Evolutionary conservation across 2,797 vertebrate genomes (phyloP).

Genomic region (Enteromius afrohamiltoni): DNA sequence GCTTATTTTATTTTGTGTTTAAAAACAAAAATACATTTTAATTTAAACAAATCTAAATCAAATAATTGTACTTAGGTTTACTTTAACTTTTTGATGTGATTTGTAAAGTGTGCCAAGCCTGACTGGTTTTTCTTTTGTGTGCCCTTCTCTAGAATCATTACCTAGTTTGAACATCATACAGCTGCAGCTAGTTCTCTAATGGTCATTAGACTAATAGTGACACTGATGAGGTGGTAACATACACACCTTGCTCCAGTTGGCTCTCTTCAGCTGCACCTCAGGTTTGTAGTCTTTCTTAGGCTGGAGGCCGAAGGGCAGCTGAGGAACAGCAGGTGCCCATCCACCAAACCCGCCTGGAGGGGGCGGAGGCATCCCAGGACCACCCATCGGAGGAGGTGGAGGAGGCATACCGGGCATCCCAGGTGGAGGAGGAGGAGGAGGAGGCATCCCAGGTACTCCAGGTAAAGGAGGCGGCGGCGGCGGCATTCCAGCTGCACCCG

Average conservation of each 20-base stretch:
- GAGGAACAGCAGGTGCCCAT: conserved; percentile 68
- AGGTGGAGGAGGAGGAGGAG: conserved; percentile 67
- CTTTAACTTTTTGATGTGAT: not conserved
- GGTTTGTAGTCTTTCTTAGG: conserved; percentile 87
- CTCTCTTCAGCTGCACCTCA: conserved; percentile 82
- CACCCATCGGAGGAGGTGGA: conserved; percentile 51
- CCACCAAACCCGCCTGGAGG: conserved; percentile 72
- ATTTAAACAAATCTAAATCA: too few species aligned
- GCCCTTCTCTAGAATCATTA: not conserved
- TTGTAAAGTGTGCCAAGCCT: not conserved
- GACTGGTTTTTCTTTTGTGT: not conserved
- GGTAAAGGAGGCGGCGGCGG: conserved; percentile 66
- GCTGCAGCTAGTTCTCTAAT: not conserved
- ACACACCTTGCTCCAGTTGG: conserved; percentile 88
- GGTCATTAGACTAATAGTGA: not conserved
- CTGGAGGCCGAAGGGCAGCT: conserved; percentile 79
- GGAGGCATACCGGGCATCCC: conserved; percentile 64
- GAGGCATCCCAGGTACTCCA: conserved; percentile 57
- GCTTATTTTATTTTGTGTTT: not conserved
- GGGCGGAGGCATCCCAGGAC: conserved; percentile 64
- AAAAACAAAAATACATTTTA: too few species aligned
- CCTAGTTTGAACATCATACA: not conserved
- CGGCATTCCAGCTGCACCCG: conserved; percentile 47
- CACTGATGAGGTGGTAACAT: not conserved
- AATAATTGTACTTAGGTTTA: too few species aligned